Evolutionary conservation across 2,888 invertebrate species (phyloP), one percentile per base, ranked within the genome.

Genomic region (Diarsia brunnea): DNA sequence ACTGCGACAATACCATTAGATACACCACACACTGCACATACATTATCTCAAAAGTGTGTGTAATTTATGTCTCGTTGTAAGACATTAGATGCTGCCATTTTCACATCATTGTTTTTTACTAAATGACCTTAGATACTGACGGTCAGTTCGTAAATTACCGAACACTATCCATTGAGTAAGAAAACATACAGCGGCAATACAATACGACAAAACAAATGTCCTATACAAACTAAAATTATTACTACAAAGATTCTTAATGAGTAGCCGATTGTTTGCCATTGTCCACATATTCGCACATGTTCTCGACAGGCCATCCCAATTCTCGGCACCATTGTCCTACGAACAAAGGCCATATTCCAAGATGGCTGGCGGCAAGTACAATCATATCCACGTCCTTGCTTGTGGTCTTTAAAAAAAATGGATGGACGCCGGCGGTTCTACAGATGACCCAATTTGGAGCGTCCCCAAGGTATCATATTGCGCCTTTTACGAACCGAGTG

Each of bases 311-410:
- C 89, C 91, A 93, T 95, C 93, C 94, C 92, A 93, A 93, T 95
- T 94, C 92, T 89, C 92, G 91, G 87, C 88, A 89, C 93, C 91
- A 93, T 95, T 95, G 95, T 95, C 89, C 91, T 86, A 81, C 87
- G 87, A 93, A 95, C 95, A 95, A 95, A 91, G 93, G 90, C 89
- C 82, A 87, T 87, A 88, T 88, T 84, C 84, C 87, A 91, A 93
- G 90, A 92, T 91, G 90, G 91, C 90, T 87, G 84, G 85, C 87
- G 76, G 74, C 77, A 81, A 84, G 74, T 79, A 89, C 85, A 88
- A 82, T 87, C 83, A 76, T 79, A 82, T 72, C 75, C 81, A 80
- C 85, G 86, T 87, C 86, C 87, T 89, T 87, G 79, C 73, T 80
- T 38, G 73, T 66, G 79, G 72, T 81, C 79, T 82, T 86, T 69